These are phyloP conservation scores for Ips nitidus DNA, from an alignment of 1,140 invertebrate species.

Conservation along the genomic window DNA sequence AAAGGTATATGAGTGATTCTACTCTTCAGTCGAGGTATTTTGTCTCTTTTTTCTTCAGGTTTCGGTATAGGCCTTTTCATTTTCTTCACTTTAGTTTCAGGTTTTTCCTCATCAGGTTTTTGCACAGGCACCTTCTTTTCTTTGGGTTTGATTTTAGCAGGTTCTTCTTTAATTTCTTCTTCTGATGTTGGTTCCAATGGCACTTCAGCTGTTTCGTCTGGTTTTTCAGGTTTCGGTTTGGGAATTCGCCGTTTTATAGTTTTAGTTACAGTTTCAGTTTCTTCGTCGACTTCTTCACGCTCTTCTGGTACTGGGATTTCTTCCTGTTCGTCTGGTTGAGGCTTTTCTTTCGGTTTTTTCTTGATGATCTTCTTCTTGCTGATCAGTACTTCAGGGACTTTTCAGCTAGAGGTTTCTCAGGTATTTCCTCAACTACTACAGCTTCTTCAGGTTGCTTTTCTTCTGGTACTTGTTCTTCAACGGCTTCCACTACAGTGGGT, in stretches of 20 bases:
- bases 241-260: conserved; percentile 23
- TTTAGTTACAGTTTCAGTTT: conserved; percentile 21
- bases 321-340: conserved; percentile 33
- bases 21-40: conserved; percentile 68
- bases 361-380: conserved; percentile 21
- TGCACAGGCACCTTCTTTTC: conserved; percentile 5
- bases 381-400: conserved; percentile 27
- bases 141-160: conserved; percentile 8
- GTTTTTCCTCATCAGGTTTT: conserved; percentile 28
- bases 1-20: conserved; percentile 62
- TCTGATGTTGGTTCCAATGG: background rate
- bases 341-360: conserved; percentile 4
- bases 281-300: conserved; percentile 16
- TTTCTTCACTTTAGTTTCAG: conserved; percentile 38
- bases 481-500: background rate
- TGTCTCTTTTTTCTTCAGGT: conserved; percentile 55
- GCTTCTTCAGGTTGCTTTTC: conserved; percentile 39
- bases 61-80: conserved; percentile 19
- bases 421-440: conserved; percentile 32
- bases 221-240: conserved; percentile 9
- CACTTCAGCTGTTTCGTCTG: conserved; percentile 14
- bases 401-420: conserved; percentile 49
- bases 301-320: conserved; percentile 32
- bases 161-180: background rate
- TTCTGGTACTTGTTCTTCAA: conserved; percentile 3